Conservation (phyloP, 2,888 invertebrate species). For the Eupithecia pulchellata region DNA sequence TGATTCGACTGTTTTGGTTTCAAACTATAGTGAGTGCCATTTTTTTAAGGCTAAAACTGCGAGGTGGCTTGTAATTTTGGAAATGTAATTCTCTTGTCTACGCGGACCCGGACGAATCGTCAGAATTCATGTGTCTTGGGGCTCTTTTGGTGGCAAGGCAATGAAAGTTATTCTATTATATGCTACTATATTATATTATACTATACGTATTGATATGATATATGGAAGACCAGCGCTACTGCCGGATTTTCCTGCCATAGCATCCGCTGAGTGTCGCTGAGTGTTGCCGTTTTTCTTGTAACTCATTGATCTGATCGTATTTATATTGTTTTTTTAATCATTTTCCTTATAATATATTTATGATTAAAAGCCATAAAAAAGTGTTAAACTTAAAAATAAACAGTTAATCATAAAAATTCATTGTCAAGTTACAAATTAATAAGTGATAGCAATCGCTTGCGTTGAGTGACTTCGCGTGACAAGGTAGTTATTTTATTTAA, state of each 20-base stretch:
- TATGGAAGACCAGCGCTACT: too few relatives aligned
- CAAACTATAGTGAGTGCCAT: background rate
- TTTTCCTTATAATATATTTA: too few relatives aligned
- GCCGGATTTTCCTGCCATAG: too few relatives aligned
- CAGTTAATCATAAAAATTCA: slow-evolving; percentile 9
- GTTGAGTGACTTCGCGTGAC: slow-evolving; percentile 3
- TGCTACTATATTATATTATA: too few relatives aligned
- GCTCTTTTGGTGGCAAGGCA: background rate
- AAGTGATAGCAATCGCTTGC: background rate
- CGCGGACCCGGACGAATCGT: background rate
- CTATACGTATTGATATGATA: too few relatives aligned
- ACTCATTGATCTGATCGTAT: too few relatives aligned
- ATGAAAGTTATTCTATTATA: background rate
- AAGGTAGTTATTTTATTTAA: background rate
- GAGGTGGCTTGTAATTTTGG: background rate
- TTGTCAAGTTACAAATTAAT: slow-evolving; percentile 21
- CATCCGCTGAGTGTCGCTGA: too few relatives aligned
- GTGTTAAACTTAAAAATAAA: background rate
- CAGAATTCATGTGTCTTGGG: background rate
- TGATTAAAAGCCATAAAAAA: background rate
- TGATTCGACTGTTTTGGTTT: background rate
- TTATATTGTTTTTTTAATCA: too few relatives aligned
- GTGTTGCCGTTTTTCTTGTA: too few relatives aligned
- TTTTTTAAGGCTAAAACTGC: background rate
- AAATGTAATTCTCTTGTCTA: background rate